Evolutionary conservation across 2,888 invertebrate genomes (phyloP), one percentile per base, ranked within the genome.

Genomic region (Podotricha telesiphe): DNA sequence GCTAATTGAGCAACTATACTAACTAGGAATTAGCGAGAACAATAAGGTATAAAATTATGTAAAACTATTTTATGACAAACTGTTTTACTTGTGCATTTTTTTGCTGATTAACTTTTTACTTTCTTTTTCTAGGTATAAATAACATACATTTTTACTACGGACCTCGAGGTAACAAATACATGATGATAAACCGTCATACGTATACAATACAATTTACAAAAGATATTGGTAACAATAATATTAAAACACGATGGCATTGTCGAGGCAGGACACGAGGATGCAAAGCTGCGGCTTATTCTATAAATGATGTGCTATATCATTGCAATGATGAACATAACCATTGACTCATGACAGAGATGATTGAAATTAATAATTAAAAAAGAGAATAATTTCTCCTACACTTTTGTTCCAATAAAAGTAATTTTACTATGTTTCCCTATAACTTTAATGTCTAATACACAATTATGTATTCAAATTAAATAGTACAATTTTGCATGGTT

Each of bases 211-310:
- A 79, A 2, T 19, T 70, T 19, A 67, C 63, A 1, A 71, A 56
- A n/a, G n/a, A 37, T 2, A 51, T 74, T 0, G 45, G 48, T 3
- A 66, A 55, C 5, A 53, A 48, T 0, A 28, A 61, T 0, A 45
- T 66, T 6, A 76, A 75, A 51, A 75, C 68, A 1, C 71, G 79
- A 2, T 82, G 83, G 82, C 75, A 75, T 40, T 82, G 82, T 17
- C 76, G 78, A 0, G 77, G 77, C 0, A 77, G 77, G 7, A 73
- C 75, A 17, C 73, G 59, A 62, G 80, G 82, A 0, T 86, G 85
- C 64, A 79, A 73, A 62, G 83, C 84, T 1, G 72, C 74, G 3
- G 70, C 83, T 0, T 74, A 76, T 50, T 84, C 82, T 3, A 17
- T 76, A 7, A 73, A 79, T 15, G 76, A 76, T 48, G 56, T 67